Base-by-base conservation (phyloP, 2,888 invertebrate genomes). In the Rhamphomyia laevipes region DNA sequence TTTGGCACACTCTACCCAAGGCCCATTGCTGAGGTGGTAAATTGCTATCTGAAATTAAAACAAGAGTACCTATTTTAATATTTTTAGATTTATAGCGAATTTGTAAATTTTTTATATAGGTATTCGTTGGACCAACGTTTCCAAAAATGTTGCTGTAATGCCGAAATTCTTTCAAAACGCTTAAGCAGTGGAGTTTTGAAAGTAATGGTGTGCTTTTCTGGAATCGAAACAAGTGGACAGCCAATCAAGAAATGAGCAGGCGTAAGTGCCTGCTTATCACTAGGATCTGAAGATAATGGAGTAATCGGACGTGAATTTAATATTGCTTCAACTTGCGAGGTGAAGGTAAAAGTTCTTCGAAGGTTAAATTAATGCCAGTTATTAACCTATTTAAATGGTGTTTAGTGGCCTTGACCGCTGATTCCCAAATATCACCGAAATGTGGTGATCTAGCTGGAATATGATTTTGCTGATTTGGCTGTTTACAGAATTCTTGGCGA, bases 381-480 rank as follows among this genome's bases (percentile, higher is more conserved):
- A 15, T 2, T 4, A 3, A 38, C 5, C 38, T 4, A 6, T 38
- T 38, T 3, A 38, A 15, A 16, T 16, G 38, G 15, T n/a, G n/a
- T 11, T 38, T 38, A 6, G 17, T 9, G 5, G 38, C 4, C 11
- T 38, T 38, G 4, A 38, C 6, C 9, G 38, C 15, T 5, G 38
- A 4, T 11, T 38, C 38, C 38, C 16, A 38, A 4, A 38, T 7
- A 5, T 16, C 38, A 6, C n/a, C 38, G 30, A 30, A 38, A 30
- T 30, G 6, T 9, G 30, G 30, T 9, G 30, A 6, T 9, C 11
- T 6, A 30, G 30, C 51, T 46, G 10, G 63, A 43, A 48, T 61
- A n/a, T n/a, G n/a, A n/a, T n/a, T 37, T 13, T 40, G 15, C 31
- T 50, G 40, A 6, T n/a, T 4, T n/a, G 45, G 16, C 18, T 50